Evolutionary conservation across 1,140 invertebrate species (phyloP).

Genomic region (Ceratosolen fusciceps): DNA sequence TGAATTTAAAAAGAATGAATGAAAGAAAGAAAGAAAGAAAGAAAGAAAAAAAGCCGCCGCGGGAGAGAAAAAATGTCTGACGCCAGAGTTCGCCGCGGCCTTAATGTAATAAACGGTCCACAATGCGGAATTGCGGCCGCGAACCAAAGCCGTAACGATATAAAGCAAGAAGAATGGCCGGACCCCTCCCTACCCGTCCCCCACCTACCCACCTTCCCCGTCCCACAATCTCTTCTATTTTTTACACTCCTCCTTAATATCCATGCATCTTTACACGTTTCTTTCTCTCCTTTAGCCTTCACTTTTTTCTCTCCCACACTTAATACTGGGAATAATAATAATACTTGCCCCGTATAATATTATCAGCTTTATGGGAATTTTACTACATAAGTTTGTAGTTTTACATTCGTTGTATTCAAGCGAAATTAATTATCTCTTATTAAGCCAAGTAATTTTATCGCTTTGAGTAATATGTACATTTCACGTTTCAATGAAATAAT

Average conservation of each 20-base stretch:
- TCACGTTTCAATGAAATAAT: background rate
- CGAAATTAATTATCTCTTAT: slow-evolving; percentile 2
- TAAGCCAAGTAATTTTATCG: background rate
- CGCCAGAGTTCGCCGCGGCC: background rate
- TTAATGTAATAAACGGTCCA: slow-evolving; percentile 33
- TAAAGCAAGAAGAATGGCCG: slow-evolving; percentile 18
- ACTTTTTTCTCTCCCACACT: background rate
- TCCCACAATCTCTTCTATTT: too few species aligned
- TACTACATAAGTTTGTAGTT: background rate
- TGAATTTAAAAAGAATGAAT: too few species aligned
- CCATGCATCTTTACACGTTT: background rate
- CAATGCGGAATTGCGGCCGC: slow-evolving; percentile 2
- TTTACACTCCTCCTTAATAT: background rate
- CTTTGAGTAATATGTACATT: background rate
- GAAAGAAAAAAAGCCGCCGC: slow-evolving; percentile 10
- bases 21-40: too few species aligned
- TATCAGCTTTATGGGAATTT: background rate
- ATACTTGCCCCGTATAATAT: background rate
- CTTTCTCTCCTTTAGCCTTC: background rate
- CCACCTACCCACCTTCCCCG: too few species aligned
- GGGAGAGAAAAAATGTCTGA: background rate
- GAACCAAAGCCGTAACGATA: slow-evolving; percentile 8
- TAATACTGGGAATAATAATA: slow-evolving; percentile 5
- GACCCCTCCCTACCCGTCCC: too few species aligned
- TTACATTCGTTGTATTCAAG: background rate